Conservation (phyloP, 1,140 invertebrate genomes). For the Pogonomyrmex californicus region DNA sequence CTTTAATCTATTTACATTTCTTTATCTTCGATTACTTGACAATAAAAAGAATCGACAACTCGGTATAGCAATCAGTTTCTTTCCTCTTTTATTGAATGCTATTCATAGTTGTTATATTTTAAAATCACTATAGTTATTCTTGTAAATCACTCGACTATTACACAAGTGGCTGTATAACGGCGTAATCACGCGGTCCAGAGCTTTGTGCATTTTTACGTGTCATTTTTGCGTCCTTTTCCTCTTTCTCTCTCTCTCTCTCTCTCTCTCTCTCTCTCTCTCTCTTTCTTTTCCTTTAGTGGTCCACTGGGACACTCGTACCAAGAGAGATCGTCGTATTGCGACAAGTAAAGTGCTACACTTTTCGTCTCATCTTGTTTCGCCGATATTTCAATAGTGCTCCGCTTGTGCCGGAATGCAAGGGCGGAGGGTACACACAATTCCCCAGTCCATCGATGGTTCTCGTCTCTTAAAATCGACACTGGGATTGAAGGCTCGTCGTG, state of each 20-base stretch:
- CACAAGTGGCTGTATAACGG: not conserved
- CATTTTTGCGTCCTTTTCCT: not conserved
- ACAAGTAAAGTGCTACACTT: not conserved
- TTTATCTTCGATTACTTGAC: not conserved
- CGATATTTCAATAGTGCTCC: slow-evolving; percentile 17
- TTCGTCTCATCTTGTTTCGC: slow-evolving; percentile 12
- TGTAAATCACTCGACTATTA: not conserved
- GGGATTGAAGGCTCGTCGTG: slow-evolving; percentile 32
- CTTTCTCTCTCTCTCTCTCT: not conserved
- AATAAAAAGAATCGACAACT: not conserved
- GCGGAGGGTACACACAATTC: slow-evolving; percentile 3
- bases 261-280: not conserved
- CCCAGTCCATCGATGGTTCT: not conserved
- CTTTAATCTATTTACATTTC: too few relatives aligned
- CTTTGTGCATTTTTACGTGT: not conserved
- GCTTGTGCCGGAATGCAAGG: not conserved
- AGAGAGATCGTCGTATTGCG: not conserved
- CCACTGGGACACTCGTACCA: not conserved
- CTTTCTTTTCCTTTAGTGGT: not conserved
- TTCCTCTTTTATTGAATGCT: not conserved
- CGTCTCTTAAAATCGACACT: slow-evolving; percentile 32
- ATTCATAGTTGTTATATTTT: not conserved
- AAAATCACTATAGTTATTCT: not conserved
- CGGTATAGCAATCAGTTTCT: not conserved
- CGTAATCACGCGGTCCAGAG: not conserved